Evolutionary conservation across 2,888 invertebrate genomes (phyloP).

Genomic region (Hydrotaea cyrtoneurina): DNA sequence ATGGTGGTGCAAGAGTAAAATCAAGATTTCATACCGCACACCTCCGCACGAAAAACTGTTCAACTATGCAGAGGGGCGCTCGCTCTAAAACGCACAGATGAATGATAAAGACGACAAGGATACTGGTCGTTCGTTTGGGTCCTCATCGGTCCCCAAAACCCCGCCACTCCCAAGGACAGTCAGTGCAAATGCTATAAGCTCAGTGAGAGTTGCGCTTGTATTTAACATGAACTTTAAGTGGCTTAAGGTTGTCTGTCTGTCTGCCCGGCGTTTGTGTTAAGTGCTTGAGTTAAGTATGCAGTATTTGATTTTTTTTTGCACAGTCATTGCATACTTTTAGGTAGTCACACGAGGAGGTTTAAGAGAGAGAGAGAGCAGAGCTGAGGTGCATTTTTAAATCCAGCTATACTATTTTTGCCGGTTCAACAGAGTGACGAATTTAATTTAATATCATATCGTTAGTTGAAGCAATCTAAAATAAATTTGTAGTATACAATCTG

Average conservation of each 20-base stretch:
- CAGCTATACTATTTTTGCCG: background rate
- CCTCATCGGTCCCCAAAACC: background rate
- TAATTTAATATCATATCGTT: slow-evolving; percentile 10
- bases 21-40: slow-evolving; percentile 33
- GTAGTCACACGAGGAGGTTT: background rate
- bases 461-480: slow-evolving; percentile 9
- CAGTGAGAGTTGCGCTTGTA: slow-evolving; percentile 11
- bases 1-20: slow-evolving; percentile 65
- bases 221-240: slow-evolving; percentile 55
- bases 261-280: slow-evolving; percentile 41
- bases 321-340: slow-evolving; percentile 33
- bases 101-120: background rate
- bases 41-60: background rate
- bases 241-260: slow-evolving; percentile 56
- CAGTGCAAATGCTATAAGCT: slow-evolving; percentile 8
- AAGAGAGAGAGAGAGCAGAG: background rate
- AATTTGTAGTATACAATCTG: background rate
- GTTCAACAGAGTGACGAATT: background rate
- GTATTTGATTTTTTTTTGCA: slow-evolving; percentile 36
- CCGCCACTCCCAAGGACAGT: background rate
- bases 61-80: background rate
- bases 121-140: background rate
- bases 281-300: slow-evolving; percentile 25
- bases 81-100: background rate
- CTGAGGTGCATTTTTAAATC: background rate